Evolutionary conservation across 2,797 vertebrate species (phyloP).

Genomic region (Pipistrellus pipistrellus): DNA sequence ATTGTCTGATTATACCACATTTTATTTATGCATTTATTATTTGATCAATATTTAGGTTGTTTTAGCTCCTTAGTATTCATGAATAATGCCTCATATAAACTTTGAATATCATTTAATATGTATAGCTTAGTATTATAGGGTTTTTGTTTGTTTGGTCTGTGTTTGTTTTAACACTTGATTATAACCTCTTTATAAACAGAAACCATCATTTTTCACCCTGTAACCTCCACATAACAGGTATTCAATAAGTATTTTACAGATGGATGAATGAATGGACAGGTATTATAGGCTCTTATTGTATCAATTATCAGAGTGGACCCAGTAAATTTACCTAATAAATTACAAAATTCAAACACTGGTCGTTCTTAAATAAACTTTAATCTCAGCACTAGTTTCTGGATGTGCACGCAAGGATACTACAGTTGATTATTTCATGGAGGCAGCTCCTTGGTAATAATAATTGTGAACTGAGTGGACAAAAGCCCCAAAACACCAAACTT

Average conservation of each 20-base stretch:
- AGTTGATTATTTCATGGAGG: constrained; percentile 43
- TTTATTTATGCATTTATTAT: constrained; percentile 55
- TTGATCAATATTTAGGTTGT: not conserved
- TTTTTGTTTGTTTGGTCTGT: constrained; percentile 19
- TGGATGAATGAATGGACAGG: not conserved
- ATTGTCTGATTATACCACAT: not conserved
- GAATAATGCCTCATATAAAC: not conserved
- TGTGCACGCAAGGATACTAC: not conserved
- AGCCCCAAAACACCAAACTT: not conserved
- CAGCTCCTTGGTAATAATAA: constrained; percentile 52
- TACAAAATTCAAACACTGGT: constrained; percentile 41
- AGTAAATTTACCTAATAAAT: constrained; percentile 35
- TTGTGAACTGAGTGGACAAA: constrained; percentile 27
- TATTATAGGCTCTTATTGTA: constrained; percentile 8
- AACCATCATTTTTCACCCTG: constrained; percentile 47
- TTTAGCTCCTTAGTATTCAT: constrained; percentile 37
- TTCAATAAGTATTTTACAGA: constrained; percentile 38
- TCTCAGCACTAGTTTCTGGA: constrained; percentile 41
- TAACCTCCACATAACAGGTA: constrained; percentile 49
- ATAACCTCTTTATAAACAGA: constrained; percentile 35
- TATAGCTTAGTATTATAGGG: constrained; percentile 4
- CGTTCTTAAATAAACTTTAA: constrained; percentile 46
- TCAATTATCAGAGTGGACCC: constrained; percentile 10
- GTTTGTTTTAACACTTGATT: constrained; percentile 52
- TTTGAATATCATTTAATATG: constrained; percentile 57